Evolutionary conservation across 2,113 vertebrate genomes (phyloP), one percentile per base, ranked within the genome.

Genomic region (Solea senegalensis): DNA sequence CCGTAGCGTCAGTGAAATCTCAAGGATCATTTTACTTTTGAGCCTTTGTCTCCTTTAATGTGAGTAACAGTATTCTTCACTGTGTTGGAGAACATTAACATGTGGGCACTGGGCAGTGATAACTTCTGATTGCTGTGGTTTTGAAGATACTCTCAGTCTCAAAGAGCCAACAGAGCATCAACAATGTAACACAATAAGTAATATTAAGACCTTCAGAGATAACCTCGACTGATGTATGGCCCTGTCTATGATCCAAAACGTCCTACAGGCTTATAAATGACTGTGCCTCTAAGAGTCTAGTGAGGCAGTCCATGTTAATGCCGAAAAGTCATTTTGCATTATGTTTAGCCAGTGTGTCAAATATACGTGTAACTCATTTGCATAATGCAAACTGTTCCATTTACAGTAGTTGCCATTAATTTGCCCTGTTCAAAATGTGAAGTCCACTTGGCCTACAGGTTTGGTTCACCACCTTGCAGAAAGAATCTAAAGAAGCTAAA

Each of bases 191-290:
- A 61, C 27, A 50, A 54, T 27, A 51, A 58, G 63, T 62, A 53
- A 71, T 56, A 55, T 45, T 43, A n/a, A 73, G 66, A 40, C 62
- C 41, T 51, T 83, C 53, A 72, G 59, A 55, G 66, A 73, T 74
- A 76, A 72, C 53, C 10, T 45, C 41, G 48, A 56, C 46, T 73
- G 71, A 79, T 66, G 64, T 49, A 70, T 48, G 46, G 51, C 28
- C 27, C 34, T 15, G 61, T 57, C 26, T 64, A 4, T 44, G 50
- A 57, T 66, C 60, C 41, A 74, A 13, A 12, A 1, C 71, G 53
- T 68, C 63, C 61, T 55, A 13, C 53, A 54, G 39, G 44, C 51
- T 59, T 68, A 26, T 53, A 21, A 51, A 69, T 79, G 13, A 68
- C 81, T 63, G 69, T 63, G 21, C 48, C 62, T 83, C 28, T 59